Percentiles rank a stretch among this genome's conserved stretches.
Conservation (phyloP, 2,113 vertebrate genomes). For the Ammodytes marinus region DNA sequence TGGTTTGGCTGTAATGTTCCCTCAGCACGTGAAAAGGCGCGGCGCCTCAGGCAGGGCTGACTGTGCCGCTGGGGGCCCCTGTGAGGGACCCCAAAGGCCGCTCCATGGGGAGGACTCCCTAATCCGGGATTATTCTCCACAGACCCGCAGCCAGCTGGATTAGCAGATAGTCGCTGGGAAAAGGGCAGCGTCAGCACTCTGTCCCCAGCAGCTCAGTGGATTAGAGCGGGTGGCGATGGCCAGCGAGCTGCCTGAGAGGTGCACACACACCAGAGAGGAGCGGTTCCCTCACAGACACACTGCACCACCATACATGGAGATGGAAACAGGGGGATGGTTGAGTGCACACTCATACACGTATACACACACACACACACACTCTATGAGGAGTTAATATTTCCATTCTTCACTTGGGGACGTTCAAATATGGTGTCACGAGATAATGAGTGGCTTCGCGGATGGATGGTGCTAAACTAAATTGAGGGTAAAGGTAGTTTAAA, state of each 20-base stretch:
- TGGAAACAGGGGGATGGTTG: slow-evolving; percentile 67
- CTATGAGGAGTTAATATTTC: slow-evolving; percentile 65
- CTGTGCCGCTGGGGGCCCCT: slow-evolving; percentile 50
- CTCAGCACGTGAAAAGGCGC: slow-evolving; percentile 48
- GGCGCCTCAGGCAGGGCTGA: slow-evolving; percentile 77
- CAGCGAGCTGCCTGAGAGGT: slow-evolving; percentile 71
- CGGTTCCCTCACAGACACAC: slow-evolving; percentile 58
- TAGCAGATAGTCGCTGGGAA: slow-evolving; percentile 72
- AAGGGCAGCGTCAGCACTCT: slow-evolving; percentile 80
- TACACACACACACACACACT: slow-evolving; percentile 33
- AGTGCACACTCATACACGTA: slow-evolving; percentile 45
- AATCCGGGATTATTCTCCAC: slow-evolving; percentile 82
- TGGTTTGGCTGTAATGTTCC: slow-evolving; percentile 60
- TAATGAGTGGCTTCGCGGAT: slow-evolving; percentile 28
- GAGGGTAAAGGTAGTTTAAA: slow-evolving; percentile 33
- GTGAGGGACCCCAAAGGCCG: slow-evolving; percentile 63
- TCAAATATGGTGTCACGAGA: slow-evolving; percentile 60
- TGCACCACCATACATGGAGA: slow-evolving; percentile 79
- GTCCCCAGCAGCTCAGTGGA: slow-evolving; percentile 79
- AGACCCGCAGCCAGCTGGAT: slow-evolving; percentile 77
- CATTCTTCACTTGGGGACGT: slow-evolving; percentile 40
- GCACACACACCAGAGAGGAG: slow-evolving; percentile 42
- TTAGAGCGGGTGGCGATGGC: slow-evolving; percentile 62
- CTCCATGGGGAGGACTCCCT: slow-evolving; percentile 70
- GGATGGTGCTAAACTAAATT: slow-evolving; percentile 18